phyloP scores from a whole-genome alignment of 1,140 invertebrate species.

The Temnothorax curvispinosus region DNA sequence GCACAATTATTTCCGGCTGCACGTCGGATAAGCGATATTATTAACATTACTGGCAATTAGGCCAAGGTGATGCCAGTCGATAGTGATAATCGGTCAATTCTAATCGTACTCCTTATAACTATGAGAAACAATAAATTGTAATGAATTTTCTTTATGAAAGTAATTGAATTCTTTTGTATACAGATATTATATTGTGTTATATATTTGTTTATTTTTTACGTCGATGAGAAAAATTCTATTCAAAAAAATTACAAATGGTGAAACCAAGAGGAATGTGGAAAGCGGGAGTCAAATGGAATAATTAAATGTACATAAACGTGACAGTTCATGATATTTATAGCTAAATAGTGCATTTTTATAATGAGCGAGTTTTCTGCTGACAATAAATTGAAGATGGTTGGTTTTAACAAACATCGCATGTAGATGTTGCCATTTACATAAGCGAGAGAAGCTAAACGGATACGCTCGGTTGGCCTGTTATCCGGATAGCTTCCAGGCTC shows the following conservation, averaged over 20 bases:
- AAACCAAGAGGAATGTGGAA: not conserved
- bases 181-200: not conserved
- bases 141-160: not conserved
- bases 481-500: constrained; percentile 40
- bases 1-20: constrained; percentile 71
- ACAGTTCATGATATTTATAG: not conserved
- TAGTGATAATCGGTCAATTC: constrained; percentile 16
- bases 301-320: not conserved
- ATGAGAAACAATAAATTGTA: not conserved
- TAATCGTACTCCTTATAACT: not conserved
- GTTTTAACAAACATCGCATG: constrained; percentile 47
- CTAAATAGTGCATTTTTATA: constrained; percentile 26
- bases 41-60: constrained; percentile 69
- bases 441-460: constrained; percentile 54
- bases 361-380: not conserved
- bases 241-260: not conserved
- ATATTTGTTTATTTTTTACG: not conserved
- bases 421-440: constrained; percentile 24
- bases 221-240: not conserved
- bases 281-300: not conserved
- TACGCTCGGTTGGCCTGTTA: constrained; percentile 22
- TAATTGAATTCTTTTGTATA: not conserved
- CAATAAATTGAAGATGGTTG: constrained; percentile 38
- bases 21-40: constrained; percentile 69
- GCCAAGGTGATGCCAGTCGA: constrained; percentile 59